phyloP scores from a whole-genome alignment of 2,888 invertebrate genomes.

The Endomychus coccineus region DNA sequence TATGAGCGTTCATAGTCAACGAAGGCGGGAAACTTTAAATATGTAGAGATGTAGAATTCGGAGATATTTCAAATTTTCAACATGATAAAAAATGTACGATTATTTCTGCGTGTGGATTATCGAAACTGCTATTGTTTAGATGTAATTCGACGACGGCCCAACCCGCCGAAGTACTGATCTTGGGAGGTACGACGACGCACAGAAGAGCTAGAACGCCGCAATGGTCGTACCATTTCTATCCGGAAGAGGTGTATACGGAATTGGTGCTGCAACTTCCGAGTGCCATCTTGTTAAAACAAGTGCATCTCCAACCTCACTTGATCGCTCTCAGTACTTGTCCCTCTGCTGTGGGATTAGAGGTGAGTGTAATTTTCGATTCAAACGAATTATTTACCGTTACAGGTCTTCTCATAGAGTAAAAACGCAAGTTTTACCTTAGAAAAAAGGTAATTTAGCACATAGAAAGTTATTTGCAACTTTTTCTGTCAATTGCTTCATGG shows the following conservation, averaged over 20 bases:
- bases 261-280: conserved; percentile 80
- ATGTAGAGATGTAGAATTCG: too few species aligned
- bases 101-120: too few species aligned
- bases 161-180: conserved; percentile 81
- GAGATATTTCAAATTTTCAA: too few species aligned
- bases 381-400: too few species aligned
- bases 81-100: too few species aligned
- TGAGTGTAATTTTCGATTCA: conserved; percentile 29
- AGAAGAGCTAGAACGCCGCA: conserved; percentile 81
- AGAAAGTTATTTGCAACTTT: too few species aligned
- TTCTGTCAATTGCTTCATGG: too few species aligned
- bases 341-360: conserved; percentile 80
- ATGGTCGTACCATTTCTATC: conserved; percentile 96
- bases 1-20: too few species aligned
- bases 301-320: conserved; percentile 79
- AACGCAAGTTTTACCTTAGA: too few species aligned
- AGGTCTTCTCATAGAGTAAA: too few species aligned
- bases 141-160: conserved; percentile 60
- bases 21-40: too few species aligned
- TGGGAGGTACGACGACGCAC: conserved; percentile 68
- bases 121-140: conserved; percentile 18
- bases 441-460: too few species aligned
- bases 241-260: conserved; percentile 82
- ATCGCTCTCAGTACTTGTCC: conserved; percentile 82
- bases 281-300: conserved; percentile 79